Conservation (phyloP, 2,797 vertebrate genomes). For the Lepilemur ruficaudatus region DNA sequence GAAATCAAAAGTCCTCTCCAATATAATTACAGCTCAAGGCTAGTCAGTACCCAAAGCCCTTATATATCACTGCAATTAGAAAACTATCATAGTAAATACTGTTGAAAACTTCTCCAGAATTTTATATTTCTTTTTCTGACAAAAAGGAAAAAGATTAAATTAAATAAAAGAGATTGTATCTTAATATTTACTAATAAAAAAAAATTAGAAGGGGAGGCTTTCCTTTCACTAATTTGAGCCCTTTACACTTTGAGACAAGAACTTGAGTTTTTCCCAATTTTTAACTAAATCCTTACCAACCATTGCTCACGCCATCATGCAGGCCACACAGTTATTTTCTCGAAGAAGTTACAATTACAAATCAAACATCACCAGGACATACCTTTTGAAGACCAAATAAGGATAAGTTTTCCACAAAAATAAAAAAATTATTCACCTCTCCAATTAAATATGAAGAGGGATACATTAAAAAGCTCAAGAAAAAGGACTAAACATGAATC, state of each 20-base stretch:
- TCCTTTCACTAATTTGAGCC: background rate
- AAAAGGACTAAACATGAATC: background rate
- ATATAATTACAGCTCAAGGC: background rate
- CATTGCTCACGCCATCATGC: background rate
- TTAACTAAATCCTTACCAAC: conserved; percentile 13
- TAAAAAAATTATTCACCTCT: background rate
- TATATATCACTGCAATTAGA: background rate
- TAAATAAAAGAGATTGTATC: background rate
- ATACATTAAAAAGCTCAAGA: background rate
- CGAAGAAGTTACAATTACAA: background rate
- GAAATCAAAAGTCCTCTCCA: background rate
- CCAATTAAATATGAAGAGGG: background rate
- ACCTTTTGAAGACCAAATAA: background rate
- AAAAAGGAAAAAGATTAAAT: background rate
- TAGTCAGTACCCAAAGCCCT: background rate
- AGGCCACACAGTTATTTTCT: background rate
- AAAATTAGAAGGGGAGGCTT: background rate
- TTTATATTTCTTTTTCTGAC: background rate
- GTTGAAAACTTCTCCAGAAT: background rate
- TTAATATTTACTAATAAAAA: conserved; percentile 8
- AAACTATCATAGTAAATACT: background rate
- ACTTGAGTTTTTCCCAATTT: background rate
- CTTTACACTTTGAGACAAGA: background rate
- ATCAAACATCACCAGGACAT: background rate
- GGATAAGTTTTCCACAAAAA: background rate